Evolutionary conservation across 1,140 invertebrate species (phyloP).

Genomic region (Calephelis nemesis): DNA sequence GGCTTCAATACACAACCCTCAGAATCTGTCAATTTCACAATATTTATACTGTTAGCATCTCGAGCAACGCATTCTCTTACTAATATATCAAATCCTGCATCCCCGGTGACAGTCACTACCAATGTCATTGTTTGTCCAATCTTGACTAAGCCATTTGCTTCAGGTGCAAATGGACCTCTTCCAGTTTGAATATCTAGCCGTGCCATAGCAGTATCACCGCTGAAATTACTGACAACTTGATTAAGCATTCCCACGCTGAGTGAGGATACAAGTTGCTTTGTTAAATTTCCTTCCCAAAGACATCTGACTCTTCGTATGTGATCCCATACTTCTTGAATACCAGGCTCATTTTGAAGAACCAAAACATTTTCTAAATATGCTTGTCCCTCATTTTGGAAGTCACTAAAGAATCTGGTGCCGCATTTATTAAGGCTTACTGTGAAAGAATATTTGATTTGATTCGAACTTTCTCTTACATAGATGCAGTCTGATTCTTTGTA

Average conservation of each 20-base stretch:
- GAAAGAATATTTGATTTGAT: constrained; percentile 85
- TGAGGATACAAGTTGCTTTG: constrained; percentile 86
- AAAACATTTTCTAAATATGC: constrained; percentile 90
- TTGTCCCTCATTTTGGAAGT: constrained; percentile 86
- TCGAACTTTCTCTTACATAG: constrained; percentile 86
- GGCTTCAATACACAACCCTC: constrained; percentile 90
- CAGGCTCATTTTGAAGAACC: constrained; percentile 89
- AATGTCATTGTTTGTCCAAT: constrained; percentile 92
- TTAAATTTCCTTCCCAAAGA: constrained; percentile 90
- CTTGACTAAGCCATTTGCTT: constrained; percentile 88
- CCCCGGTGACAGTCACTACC: constrained; percentile 89
- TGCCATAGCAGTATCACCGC: constrained; percentile 89
- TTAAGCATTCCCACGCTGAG: constrained; percentile 90
- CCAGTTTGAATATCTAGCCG: constrained; percentile 89
- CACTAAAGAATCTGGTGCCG: constrained; percentile 89
- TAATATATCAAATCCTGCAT: constrained; percentile 89
- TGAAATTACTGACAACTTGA: constrained; percentile 90
- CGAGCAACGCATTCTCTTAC: constrained; percentile 88
- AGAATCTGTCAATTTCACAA: constrained; percentile 86
- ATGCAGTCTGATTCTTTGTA: constrained; percentile 85
- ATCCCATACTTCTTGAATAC: constrained; percentile 91
- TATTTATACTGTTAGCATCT: constrained; percentile 83
- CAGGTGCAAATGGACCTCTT: constrained; percentile 87
- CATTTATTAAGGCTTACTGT: constrained; percentile 88
- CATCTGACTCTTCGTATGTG: constrained; percentile 88